Evolutionary conservation across 2,113 vertebrate genomes (phyloP).

Genomic region (Poeciliopsis turrubarensis): DNA sequence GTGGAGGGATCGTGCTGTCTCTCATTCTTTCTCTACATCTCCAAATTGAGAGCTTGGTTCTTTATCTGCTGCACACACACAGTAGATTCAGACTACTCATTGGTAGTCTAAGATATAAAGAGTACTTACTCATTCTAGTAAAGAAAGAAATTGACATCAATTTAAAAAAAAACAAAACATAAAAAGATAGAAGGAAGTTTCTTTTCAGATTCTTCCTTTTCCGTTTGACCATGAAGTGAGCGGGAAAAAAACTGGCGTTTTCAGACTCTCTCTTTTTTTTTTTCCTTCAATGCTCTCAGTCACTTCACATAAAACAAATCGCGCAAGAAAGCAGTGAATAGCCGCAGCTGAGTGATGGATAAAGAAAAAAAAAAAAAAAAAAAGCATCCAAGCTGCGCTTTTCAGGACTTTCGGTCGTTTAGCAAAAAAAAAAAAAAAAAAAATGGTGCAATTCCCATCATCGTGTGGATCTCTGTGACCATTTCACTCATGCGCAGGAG

Average conservation of each 20-base stretch:
- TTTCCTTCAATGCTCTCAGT: conserved; percentile 13
- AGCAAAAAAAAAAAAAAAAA: neutral
- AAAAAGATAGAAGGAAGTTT: neutral
- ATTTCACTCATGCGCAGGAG: neutral
- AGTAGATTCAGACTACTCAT: neutral
- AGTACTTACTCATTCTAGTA: neutral
- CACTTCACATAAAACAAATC: conserved; percentile 30
- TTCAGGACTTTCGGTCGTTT: neutral
- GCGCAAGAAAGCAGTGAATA: conserved; percentile 20
- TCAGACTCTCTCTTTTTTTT: neutral
- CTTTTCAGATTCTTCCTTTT: neutral
- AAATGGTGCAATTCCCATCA: conserved; percentile 16
- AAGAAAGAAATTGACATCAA: neutral
- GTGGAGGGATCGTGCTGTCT: neutral
- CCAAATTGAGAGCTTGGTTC: neutral
- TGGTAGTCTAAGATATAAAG: neutral
- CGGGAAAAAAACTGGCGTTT: neutral
- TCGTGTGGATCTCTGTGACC: conserved; percentile 16
- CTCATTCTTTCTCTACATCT: neutral
- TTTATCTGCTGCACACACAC: neutral
- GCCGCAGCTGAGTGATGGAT: conserved; percentile 13
- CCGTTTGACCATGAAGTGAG: neutral
- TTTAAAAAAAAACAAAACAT: too few species aligned
- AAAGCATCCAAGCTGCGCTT: conserved; percentile 15
- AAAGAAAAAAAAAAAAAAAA: neutral